Base-by-base conservation (phyloP, 92 coral and sea anemone genomes). In the Porites divaricata region DNA sequence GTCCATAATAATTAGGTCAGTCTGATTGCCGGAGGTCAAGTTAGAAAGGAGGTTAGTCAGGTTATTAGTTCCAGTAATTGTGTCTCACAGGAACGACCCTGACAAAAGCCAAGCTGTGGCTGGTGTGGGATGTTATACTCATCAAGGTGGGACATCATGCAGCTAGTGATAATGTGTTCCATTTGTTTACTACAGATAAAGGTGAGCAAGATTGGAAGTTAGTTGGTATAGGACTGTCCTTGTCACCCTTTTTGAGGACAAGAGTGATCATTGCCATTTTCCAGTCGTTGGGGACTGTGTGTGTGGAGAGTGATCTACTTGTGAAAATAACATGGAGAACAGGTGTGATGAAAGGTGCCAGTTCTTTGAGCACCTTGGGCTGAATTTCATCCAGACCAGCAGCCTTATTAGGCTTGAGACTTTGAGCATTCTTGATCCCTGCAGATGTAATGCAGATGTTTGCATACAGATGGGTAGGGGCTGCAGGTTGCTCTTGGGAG, bases 371-470 rank as follows among this genome's bases (percentile, higher is more conserved):
- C n/a, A 62, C 67, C 21, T 12, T 62, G 16, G 88, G 91, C 49
- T 81, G 58, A 35, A 88, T 82, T 35, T 7, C 1, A 63, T 81
- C 87, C 11, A 87, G 88, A n/a, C 90, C 88, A 49, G 88, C 35
- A 52, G 91, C 80, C 78, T 75, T 88, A 59, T 83, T 65, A 17
- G 74, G 73, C 25, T 88, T 64, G 17, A 81, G 23, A 25, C 20
- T 63, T 59, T 85, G 48, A 9, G 78, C 50, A 6, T 62, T 62
- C n/a, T 12, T 12, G 21, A 16, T 17, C 67, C 67, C 67, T 62
- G 16, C 67, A 12, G 21, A 7, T 62, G 67, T 62, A 17, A 62
- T 62, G 20, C 21, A 12, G 67, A 12, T 62, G 67, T 62, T 17
- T 6, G 22, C 22, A 13, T 63, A n/a, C n/a, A 26, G 28, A 26